Conservation (phyloP, 2,797 vertebrate species). For the Cryptoprocta ferox region DNA sequence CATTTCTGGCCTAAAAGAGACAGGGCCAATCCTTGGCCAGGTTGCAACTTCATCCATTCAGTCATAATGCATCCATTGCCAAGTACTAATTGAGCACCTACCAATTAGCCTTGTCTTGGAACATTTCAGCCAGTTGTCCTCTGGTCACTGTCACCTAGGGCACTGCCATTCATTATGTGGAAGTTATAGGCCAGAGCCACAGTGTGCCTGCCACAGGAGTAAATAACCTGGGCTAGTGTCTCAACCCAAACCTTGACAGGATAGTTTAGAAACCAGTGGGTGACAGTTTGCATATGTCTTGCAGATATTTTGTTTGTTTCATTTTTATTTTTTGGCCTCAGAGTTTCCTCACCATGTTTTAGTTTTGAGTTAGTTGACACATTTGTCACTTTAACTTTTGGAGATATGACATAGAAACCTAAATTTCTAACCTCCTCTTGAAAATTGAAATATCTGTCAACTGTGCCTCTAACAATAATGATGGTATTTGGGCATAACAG, state of each 20-base stretch:
- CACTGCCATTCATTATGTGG: accelerated
- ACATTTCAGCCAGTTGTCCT: neutral
- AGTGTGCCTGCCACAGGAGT: neutral
- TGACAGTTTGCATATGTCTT: neutral
- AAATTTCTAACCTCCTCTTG: neutral
- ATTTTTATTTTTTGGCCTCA: neutral
- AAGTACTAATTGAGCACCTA: neutral
- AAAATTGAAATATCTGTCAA: neutral
- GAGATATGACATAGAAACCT: neutral
- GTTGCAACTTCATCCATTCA: neutral
- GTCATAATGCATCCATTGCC: neutral
- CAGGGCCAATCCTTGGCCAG: neutral
- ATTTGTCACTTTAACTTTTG: neutral
- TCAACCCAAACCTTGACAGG: neutral
- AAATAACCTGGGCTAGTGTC: neutral
- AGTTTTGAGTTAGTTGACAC: neutral
- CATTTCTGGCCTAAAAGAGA: neutral
- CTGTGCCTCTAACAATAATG: neutral
- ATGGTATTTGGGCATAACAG: neutral
- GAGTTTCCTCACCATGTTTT: neutral
- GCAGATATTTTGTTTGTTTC: neutral
- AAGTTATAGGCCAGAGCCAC: neutral
- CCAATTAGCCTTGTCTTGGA: neutral
- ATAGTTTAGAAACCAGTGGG: neutral
- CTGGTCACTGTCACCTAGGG: neutral